Evolutionary conservation across 2,113 vertebrate genomes (phyloP).

Genomic region (Scomber japonicus): DNA sequence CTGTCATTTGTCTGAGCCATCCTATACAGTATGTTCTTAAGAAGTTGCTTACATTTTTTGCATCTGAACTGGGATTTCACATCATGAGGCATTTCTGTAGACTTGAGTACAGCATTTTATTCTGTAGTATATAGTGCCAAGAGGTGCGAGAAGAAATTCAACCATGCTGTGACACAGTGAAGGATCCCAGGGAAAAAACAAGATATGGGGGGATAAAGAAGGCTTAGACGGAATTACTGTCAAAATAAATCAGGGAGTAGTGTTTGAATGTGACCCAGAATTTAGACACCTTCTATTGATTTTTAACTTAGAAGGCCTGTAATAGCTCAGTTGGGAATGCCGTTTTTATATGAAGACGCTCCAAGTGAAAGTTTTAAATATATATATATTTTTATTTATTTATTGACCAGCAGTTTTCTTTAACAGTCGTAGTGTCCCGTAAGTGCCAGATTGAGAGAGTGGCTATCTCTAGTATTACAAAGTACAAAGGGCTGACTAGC

Average conservation of each 20-base stretch:
- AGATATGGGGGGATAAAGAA: slow-evolving; percentile 45
- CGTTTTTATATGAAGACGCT: slow-evolving; percentile 18
- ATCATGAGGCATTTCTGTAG: slow-evolving; percentile 15
- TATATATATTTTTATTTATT: slow-evolving; percentile 3
- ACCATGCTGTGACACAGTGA: slow-evolving; percentile 39
- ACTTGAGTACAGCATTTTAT: slow-evolving; percentile 30
- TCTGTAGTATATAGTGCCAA: slow-evolving; percentile 18
- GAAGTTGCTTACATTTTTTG: slow-evolving; percentile 8
- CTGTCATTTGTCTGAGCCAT: slow-evolving; percentile 8
- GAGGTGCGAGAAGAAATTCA: slow-evolving; percentile 30
- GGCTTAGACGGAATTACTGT: slow-evolving; percentile 61
- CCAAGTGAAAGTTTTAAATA: neutral
- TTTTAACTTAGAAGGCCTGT: slow-evolving; percentile 43
- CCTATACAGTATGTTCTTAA: neutral
- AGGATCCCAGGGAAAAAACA: slow-evolving; percentile 22
- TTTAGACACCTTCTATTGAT: slow-evolving; percentile 58
- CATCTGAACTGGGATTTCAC: neutral
- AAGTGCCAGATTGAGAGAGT: neutral
- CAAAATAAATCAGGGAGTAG: slow-evolving; percentile 45
- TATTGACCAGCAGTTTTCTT: slow-evolving; percentile 17
- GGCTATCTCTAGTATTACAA: slow-evolving; percentile 4
- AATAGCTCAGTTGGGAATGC: slow-evolving; percentile 47
- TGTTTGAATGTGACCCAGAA: slow-evolving; percentile 59
- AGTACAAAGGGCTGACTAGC: slow-evolving; percentile 19
- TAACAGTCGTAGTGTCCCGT: neutral